A percentile compares a stretch with the other conserved stretches of the same genome.
Evolutionary conservation across 2,888 invertebrate species (phyloP).

Genomic region (Brachypterus glaber): DNA sequence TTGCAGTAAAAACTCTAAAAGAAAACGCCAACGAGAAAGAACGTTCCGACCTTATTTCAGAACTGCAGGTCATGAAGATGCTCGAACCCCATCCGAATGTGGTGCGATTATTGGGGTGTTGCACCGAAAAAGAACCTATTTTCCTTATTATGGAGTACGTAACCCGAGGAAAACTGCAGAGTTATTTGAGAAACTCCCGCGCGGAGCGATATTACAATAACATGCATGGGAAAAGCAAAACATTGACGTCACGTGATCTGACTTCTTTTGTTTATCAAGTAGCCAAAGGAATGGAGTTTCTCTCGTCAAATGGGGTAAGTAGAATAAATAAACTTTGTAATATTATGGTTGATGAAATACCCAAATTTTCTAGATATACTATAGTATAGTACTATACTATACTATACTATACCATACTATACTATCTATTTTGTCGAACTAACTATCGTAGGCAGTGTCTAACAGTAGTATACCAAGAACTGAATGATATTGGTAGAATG

Average conservation of each 20-base stretch:
- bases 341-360: too few relatives aligned
- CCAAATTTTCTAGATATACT: too few relatives aligned
- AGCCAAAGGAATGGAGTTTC: constrained; percentile 80
- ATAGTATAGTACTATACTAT: too few relatives aligned
- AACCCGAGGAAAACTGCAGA: constrained; percentile 78
- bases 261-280: constrained; percentile 89
- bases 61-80: constrained; percentile 85
- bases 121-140: constrained; percentile 83
- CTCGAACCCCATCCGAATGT: constrained; percentile 86
- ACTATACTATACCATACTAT: too few relatives aligned
- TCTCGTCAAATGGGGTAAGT: constrained; percentile 73
- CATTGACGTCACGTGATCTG: constrained; percentile 75
- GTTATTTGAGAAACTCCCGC: constrained; percentile 75
- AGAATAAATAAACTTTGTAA: too few relatives aligned
- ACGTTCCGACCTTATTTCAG: constrained; percentile 75
- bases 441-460: too few relatives aligned
- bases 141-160: constrained; percentile 91
- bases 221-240: constrained; percentile 64
- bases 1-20: constrained; percentile 91
- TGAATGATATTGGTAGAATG: too few relatives aligned
- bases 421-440: too few relatives aligned
- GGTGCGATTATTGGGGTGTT: constrained; percentile 78
- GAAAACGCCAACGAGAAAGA: constrained; percentile 85
- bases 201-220: constrained; percentile 76
- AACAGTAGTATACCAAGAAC: too few relatives aligned